phyloP scores from a whole-genome alignment of 2,797 vertebrate species.

The Hypotaenidia philippensis region DNA sequence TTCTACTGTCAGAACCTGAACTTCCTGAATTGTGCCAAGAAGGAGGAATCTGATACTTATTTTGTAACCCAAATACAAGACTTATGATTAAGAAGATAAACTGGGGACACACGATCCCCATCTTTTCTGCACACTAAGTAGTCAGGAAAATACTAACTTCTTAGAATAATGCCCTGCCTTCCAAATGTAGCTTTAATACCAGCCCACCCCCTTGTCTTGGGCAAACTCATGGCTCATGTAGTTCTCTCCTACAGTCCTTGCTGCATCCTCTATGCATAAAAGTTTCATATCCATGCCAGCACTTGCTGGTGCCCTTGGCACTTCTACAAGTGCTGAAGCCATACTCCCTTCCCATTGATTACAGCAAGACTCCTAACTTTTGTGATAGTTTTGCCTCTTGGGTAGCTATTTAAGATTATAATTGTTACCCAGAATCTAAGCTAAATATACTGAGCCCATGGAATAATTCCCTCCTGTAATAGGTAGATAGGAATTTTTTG shows the following conservation, averaged over 20 bases:
- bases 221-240: neutral
- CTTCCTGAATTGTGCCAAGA: neutral
- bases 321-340: neutral
- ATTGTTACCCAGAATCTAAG: neutral
- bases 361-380: neutral
- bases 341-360: neutral
- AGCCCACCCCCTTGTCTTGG: neutral
- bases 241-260: neutral
- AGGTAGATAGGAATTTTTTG: neutral
- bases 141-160: neutral
- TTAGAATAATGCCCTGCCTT: neutral
- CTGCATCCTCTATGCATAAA: neutral
- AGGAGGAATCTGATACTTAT: neutral
- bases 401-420: neutral
- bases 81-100: neutral
- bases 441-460: neutral
- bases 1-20: neutral
- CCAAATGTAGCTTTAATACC: neutral
- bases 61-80: neutral
- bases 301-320: neutral
- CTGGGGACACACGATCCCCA: neutral
- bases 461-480: neutral
- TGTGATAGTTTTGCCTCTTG: neutral
- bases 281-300: neutral
- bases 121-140: neutral